Evolutionary conservation across 2,888 invertebrate genomes (phyloP), one percentile per base, ranked within the genome.

Genomic region (Hedya salicella): DNA sequence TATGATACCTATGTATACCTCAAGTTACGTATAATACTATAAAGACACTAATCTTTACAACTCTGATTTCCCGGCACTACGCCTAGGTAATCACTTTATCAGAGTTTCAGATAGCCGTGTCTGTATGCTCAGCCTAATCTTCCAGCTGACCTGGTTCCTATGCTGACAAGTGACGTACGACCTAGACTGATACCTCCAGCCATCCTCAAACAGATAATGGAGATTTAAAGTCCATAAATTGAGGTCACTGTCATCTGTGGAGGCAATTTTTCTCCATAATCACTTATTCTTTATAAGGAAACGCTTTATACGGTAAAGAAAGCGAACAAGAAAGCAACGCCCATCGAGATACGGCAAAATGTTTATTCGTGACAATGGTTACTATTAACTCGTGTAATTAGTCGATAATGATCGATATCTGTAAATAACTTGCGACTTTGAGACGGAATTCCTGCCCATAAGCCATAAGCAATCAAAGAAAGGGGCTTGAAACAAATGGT

Each of bases 121-220:
- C n/a, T 85, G 80, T 86, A 78, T 78, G 80, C 76, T 83, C 67
- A 69, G 77, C 77, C 80, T 89, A 88, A 89, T 88, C 87, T 88
- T 72, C 74, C 81, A 73, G 81, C 78, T 88, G 88, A 89, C 88
- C 88, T 78, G 83, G 78, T 82, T 88, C 77, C 84, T 86, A 82
- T 87, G 80, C 84, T 85, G 84, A 85, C 84, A 85, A 17, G 85
- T 87, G 87, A 88, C 87, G 88, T 89, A 83, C 82, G 81, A 82
- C 84, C 88, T 88, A 86, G 80, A 82, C 86, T 83, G 76, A 78
- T 82, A 85, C 81, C 74, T 71, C 73, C 69, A 54, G 77, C 75
- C 77, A 79, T 78, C 72, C 70, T 82, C 79, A 87, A 87, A 88
- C 69, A 79, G 88, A 89, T 89, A 89, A 85, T 71, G 71, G 77